Conservation (phyloP, 2,113 vertebrate species). For the Periophthalmodon schlosseri region DNA sequence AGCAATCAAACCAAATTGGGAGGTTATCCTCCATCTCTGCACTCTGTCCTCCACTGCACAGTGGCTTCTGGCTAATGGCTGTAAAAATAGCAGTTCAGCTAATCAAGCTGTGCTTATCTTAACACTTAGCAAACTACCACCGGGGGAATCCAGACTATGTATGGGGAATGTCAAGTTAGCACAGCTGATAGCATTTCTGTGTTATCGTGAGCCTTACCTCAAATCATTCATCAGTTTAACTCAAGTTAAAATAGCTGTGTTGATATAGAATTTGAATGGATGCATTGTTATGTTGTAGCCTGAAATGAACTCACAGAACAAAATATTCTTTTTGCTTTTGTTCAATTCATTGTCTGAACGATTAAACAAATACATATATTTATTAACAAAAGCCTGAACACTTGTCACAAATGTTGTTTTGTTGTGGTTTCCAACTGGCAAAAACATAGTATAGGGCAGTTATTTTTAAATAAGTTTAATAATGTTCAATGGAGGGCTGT, state of each 20-base stretch:
- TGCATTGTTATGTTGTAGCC: background rate
- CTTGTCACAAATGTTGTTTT: too few species aligned
- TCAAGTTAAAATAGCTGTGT: background rate
- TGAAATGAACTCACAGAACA: too few species aligned
- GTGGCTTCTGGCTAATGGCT: slow-evolving; percentile 45
- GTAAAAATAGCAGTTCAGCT: slow-evolving; percentile 65
- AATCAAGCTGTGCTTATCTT: slow-evolving; percentile 68
- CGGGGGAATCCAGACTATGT: slow-evolving; percentile 63
- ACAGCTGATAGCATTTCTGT: slow-evolving; percentile 34
- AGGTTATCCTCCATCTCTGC: background rate
- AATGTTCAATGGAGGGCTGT: too few species aligned
- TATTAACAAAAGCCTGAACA: too few species aligned
- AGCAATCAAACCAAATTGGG: background rate
- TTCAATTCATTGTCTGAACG: background rate
- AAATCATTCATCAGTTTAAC: slow-evolving; percentile 1
- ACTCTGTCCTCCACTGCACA: slow-evolving; percentile 32
- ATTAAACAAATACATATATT: too few species aligned
- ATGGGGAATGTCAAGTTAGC: slow-evolving; percentile 56
- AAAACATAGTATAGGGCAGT: too few species aligned
- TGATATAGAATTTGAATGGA: background rate
- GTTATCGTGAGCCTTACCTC: background rate
- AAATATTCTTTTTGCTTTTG: too few species aligned
- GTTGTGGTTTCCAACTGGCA: too few species aligned
- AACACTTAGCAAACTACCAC: slow-evolving; percentile 65
- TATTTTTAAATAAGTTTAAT: too few species aligned